Base-by-base conservation (phyloP, 2,797 vertebrate genomes). In the Adelosebastes latens region DNA sequence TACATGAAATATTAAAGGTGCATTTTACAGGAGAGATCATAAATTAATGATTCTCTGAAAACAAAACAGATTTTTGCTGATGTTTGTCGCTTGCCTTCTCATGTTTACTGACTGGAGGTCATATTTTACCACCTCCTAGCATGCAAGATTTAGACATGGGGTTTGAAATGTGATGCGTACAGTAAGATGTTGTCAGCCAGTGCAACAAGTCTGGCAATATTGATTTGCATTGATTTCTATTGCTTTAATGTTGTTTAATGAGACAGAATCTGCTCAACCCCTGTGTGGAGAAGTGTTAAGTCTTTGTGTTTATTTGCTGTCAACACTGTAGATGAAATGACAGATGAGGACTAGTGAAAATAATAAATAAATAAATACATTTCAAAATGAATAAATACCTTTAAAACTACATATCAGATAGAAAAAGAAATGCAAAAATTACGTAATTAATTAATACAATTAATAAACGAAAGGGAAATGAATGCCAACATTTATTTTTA, bases 1-100 rank as follows among this genome's bases (percentile, higher is more conserved):
- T 2, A 5, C 61, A 65, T 80, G 25, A 77, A 80, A 77, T 53
- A 80, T 74, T 77, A 8, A 82, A 59, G 49, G 25, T 62, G 16
- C 24, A 25, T 63, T 75, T 79, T 27, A 34, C 22, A 58, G 68
- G 36, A 5, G 24, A 24, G 53, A 42, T 52, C 24, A 52, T 59
- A n/a, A 71, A 83, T 73, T 0, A 32, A 18, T 27, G 27, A 74
- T 39, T 68, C 22, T n/a, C 16, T 65, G 29, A 53, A 69, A 56
- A 76, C 61, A 29, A 8, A 67, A 25, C 53, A 27, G 18, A 49
- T 53, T 16, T 27, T 8, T n/a, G 10, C 12, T 13, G 14, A 12
- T 29, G 42, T 77, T 55, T 67, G 29, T 29, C 11, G 2, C 53
- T 53, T 27, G 11, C 20, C 27, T 31, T 4, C 6, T 27, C 25